Evolutionary conservation across 2,888 invertebrate genomes (phyloP), one percentile per base, ranked within the genome.

Genomic region (Erpobdella octoculata): DNA sequence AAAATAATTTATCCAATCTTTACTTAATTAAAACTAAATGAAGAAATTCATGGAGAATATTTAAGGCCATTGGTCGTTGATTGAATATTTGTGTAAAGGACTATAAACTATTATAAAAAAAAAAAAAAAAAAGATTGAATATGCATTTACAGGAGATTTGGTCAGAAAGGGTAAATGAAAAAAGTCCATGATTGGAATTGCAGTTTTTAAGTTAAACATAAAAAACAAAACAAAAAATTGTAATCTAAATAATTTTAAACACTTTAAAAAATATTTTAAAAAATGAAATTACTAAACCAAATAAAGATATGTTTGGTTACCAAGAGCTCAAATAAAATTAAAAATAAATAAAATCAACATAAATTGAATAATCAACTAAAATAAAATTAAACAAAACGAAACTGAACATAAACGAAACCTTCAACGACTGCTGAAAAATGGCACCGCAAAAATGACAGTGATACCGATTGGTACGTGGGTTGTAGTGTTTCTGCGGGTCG

Each of bases 401-500:
- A 67, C 28, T 21, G 72, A 74, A 69, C 62, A 73, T 48, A 71
- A 21, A 46, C 36, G 61, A 62, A 75, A 76, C 76, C 76, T 76
- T 74, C 2, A 72, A 38, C 38, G 71, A 71, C 61, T 74, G 71
- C 68, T 73, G 73, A 74, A 76, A 79, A 61, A 76, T 75, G 76
- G 77, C 73, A 28, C 75, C 76, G 72, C 79, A 79, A 62, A 75
- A 74, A 21, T 75, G 72, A 41, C 76, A 76, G 53, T 73, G 71
- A 59, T 72, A 71, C 28, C 61, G 21, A 28, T 61, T 3, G 5
- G 61, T 61, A 18, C 61, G 28, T 5, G 6, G 28, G 31, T 61
- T 61, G 61, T 21, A 61, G 12, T 61, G 61, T 12, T 48, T 48
- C 48, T 21, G 25, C 18, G 18, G n/a, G n/a, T 48, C 48, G n/a